Evolutionary conservation across 2,113 vertebrate species (phyloP).

Genomic region (Pterocles burchelli): DNA sequence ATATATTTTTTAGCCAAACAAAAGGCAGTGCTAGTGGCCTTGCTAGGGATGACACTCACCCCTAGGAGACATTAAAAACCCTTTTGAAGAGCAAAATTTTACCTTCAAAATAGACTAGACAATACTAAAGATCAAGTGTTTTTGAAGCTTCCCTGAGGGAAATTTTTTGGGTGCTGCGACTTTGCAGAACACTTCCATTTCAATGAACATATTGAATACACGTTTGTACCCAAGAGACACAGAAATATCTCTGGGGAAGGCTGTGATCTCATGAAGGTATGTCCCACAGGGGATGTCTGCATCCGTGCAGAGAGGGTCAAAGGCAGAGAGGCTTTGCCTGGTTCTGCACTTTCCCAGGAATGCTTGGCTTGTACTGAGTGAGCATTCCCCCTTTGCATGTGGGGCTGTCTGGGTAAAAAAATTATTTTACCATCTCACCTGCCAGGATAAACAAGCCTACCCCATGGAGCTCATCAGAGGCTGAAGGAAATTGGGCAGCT

Average conservation of each 20-base stretch:
- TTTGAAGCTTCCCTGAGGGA: background rate
- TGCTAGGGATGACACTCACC: background rate
- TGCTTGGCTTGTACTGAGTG: background rate
- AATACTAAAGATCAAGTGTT: background rate
- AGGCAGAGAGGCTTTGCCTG: background rate
- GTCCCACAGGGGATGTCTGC: background rate
- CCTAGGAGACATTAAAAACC: background rate
- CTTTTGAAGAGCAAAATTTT: background rate
- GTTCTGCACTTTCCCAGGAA: background rate
- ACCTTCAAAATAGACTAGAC: background rate
- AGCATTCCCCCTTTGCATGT: background rate
- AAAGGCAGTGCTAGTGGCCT: background rate
- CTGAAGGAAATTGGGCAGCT: rapidly evolving
- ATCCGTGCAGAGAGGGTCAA: background rate
- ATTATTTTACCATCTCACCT: background rate
- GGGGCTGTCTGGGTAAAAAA: background rate
- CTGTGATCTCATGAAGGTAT: background rate
- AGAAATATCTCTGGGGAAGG: background rate
- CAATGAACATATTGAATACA: background rate
- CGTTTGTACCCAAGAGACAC: background rate
- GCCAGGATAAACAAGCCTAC: background rate
- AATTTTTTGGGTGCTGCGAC: background rate
- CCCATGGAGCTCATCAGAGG: background rate
- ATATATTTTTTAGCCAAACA: background rate
- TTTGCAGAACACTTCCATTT: background rate